Conservation (phyloP, 2,888 invertebrate species). For the Alitta virens region DNA sequence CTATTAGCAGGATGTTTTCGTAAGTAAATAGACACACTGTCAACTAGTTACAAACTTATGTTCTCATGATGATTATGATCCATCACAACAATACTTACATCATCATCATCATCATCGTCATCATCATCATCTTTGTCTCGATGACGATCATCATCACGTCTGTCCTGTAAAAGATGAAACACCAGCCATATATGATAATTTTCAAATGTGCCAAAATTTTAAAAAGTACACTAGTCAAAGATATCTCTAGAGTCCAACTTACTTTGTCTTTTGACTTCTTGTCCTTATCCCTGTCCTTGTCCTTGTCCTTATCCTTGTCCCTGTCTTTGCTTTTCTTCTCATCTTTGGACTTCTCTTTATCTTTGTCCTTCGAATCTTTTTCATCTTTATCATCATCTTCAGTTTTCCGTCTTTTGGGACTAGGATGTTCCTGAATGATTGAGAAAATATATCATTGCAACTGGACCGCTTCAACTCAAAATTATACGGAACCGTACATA, state of each 20-base stretch:
- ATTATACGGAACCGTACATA: no score
- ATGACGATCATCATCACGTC: not conserved
- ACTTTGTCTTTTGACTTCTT: not conserved
- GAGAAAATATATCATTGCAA: no score
- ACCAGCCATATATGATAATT: no score
- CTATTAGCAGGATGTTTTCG: no score
- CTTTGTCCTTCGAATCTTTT: constrained; percentile 34
- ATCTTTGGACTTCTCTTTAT: not conserved
- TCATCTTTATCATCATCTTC: constrained; percentile 10
- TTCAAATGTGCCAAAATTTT: no score
- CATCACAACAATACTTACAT: constrained; percentile 2
- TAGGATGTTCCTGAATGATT: constrained; percentile 16
- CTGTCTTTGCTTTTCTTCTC: constrained; percentile 8
- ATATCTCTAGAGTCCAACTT: no score
- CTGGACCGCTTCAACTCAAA: no score
- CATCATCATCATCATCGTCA: constrained; percentile 22
- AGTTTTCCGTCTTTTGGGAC: constrained; percentile 2
- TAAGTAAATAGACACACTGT: no score
- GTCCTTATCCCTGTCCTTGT: not conserved
- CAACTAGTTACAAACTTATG: no score
- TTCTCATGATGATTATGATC: no score
- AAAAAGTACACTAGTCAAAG: no score
- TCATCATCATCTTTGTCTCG: constrained; percentile 11
- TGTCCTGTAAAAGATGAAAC: no score
- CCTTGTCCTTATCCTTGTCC: not conserved